phyloP scores from a whole-genome alignment of 2,888 invertebrate species.

The Pandemis cinnamomeana region DNA sequence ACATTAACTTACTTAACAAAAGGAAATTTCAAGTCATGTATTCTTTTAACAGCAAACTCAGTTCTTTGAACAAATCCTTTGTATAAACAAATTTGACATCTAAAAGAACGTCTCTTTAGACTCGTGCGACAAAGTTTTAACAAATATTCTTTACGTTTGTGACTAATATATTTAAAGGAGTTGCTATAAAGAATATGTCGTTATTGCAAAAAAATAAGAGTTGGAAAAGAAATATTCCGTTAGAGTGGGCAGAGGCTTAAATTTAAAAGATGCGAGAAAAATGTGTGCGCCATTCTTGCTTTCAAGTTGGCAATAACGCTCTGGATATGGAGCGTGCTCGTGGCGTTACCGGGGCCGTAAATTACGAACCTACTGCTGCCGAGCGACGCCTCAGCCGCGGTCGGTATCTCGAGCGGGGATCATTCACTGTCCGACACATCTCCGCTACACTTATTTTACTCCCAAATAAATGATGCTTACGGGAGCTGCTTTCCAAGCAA shows the following conservation, averaged over 20 bases:
- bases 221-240: constrained; percentile 59
- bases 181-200: constrained; percentile 51
- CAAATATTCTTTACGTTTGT: constrained; percentile 34
- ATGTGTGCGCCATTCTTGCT: constrained; percentile 80
- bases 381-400: constrained; percentile 67
- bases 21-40: not conserved
- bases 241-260: constrained; percentile 72
- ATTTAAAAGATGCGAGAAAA: constrained; percentile 78
- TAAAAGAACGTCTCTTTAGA: constrained; percentile 18
- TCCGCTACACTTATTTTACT: constrained; percentile 39
- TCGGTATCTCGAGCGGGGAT: constrained; percentile 66
- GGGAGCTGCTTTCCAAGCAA: constrained; percentile 23
- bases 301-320: constrained; percentile 82
- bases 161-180: constrained; percentile 38
- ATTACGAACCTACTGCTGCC: constrained; percentile 71
- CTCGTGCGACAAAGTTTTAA: constrained; percentile 33
- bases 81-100: constrained; percentile 19
- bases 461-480: constrained; percentile 29
- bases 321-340: constrained; percentile 80
- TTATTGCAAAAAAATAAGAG: constrained; percentile 51
- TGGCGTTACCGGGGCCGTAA: constrained; percentile 81
- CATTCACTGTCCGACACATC: constrained; percentile 63
- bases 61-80: constrained; percentile 15
- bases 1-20: not conserved
- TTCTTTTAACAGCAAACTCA: constrained; percentile 2